Conservation (phyloP, 2,113 vertebrate species). For the Mus pahari region DNA sequence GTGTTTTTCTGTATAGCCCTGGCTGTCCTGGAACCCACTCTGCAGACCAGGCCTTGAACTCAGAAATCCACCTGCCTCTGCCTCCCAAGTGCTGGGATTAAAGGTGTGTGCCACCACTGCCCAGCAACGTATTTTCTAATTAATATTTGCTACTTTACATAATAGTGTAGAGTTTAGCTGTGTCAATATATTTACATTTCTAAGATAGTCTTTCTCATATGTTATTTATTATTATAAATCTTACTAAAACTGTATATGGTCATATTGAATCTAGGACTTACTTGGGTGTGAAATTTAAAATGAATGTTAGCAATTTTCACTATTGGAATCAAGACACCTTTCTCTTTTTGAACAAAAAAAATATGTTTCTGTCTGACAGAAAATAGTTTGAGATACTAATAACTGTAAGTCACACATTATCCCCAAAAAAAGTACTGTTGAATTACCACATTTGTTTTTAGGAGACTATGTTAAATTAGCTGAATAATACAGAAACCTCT, state of each 20-base stretch:
- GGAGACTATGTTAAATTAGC: background rate
- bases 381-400: constrained; percentile 45
- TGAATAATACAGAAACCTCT: background rate
- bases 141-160: background rate
- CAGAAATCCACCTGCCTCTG: too few relatives aligned
- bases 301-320: constrained; percentile 33
- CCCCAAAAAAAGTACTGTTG: background rate
- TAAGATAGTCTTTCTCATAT: background rate
- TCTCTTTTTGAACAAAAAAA: constrained; percentile 53
- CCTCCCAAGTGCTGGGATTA: too few relatives aligned
- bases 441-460: background rate
- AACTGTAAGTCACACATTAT: constrained; percentile 53
- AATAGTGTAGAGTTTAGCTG: background rate
- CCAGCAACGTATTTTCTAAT: too few relatives aligned
- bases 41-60: too few relatives aligned
- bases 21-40: too few relatives aligned
- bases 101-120: too few relatives aligned
- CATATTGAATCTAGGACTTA: background rate
- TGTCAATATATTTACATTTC: background rate
- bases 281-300: constrained; percentile 58
- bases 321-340: constrained; percentile 51
- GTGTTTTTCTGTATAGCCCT: too few relatives aligned
- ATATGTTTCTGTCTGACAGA: constrained; percentile 58
- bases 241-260: background rate
- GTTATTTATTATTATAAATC: constrained; percentile 23